Evolutionary conservation across 1,140 invertebrate species (phyloP).

Genomic region (Leptinotarsa lineolata): DNA sequence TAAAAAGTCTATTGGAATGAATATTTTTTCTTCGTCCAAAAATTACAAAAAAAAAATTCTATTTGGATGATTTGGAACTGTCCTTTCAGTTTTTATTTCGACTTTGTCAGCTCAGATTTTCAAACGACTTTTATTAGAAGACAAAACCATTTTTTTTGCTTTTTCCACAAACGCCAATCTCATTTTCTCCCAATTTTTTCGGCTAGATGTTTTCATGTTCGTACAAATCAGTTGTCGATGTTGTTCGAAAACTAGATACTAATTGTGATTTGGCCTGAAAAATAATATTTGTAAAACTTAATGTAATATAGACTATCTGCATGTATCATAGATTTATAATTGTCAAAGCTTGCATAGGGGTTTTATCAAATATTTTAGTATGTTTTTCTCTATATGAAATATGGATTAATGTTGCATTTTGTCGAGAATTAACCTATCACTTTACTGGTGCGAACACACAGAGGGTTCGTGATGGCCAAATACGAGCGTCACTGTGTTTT

Average conservation of each 20-base stretch:
- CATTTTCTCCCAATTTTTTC: constrained; percentile 32
- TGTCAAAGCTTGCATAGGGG: constrained; percentile 49
- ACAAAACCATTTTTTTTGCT: neutral
- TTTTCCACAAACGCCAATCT: constrained; percentile 10
- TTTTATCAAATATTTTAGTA: constrained; percentile 50
- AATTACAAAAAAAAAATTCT: too few relatives aligned
- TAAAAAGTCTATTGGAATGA: too few relatives aligned
- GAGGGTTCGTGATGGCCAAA: constrained; percentile 12
- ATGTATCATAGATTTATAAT: constrained; percentile 51
- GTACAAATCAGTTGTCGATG: constrained; percentile 32
- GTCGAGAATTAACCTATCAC: constrained; percentile 38
- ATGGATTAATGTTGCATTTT: constrained; percentile 51
- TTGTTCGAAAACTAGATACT: constrained; percentile 34
- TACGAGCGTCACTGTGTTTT: constrained; percentile 23
- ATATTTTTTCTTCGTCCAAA: too few relatives aligned
- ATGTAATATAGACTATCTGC: constrained; percentile 47
- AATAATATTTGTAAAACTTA: constrained; percentile 44
- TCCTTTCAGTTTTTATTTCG: too few relatives aligned
- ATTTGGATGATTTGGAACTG: too few relatives aligned
- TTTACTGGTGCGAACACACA: constrained; percentile 35
- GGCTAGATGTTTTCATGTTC: constrained; percentile 27
- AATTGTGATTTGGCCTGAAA: constrained; percentile 48
- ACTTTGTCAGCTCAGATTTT: too few relatives aligned
- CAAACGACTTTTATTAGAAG: too few relatives aligned
- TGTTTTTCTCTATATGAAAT: constrained; percentile 46